phyloP scores from a whole-genome alignment of 92 coral and sea anemone genomes.

The Phenganax marumi region DNA sequence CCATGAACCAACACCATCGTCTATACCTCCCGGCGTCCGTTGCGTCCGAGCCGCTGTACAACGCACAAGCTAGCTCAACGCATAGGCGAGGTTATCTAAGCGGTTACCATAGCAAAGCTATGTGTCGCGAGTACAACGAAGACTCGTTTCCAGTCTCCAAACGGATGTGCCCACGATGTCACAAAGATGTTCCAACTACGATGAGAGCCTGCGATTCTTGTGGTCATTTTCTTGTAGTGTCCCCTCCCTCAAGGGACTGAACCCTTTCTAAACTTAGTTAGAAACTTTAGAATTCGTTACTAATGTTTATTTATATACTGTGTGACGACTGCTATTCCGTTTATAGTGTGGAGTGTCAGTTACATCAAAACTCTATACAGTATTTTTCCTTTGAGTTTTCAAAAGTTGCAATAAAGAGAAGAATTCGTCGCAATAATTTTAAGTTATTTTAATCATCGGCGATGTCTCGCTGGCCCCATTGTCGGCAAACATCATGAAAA shows the following conservation, averaged over 20 bases:
- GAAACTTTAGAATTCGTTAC: not conserved
- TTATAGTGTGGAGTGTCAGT: not conserved
- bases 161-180: conserved; percentile 34
- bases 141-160: conserved; percentile 26
- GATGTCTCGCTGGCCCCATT: too few species aligned
- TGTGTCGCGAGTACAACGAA: conserved; percentile 15
- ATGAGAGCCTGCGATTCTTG: conserved; percentile 40
- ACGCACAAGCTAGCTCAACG: conserved; percentile 11
- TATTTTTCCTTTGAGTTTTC: too few species aligned
- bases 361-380: not conserved
- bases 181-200: conserved; percentile 34
- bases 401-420: too few species aligned
- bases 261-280: not conserved
- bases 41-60: conserved; percentile 41
- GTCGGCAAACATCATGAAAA: too few species aligned
- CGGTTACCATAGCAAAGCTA: conserved; percentile 17
- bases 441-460: too few species aligned
- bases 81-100: conserved; percentile 27
- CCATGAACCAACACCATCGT: conserved; percentile 34
- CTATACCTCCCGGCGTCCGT: conserved; percentile 34
- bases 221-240: conserved; percentile 26
- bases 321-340: not conserved
- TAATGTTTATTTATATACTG: not conserved
- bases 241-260: conserved; percentile 26
- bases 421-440: too few species aligned